Percentiles rank a stretch among this genome's conserved stretches.
Conservation (phyloP, 2,888 invertebrate genomes). For the Pycnomerus fuliginosus region DNA sequence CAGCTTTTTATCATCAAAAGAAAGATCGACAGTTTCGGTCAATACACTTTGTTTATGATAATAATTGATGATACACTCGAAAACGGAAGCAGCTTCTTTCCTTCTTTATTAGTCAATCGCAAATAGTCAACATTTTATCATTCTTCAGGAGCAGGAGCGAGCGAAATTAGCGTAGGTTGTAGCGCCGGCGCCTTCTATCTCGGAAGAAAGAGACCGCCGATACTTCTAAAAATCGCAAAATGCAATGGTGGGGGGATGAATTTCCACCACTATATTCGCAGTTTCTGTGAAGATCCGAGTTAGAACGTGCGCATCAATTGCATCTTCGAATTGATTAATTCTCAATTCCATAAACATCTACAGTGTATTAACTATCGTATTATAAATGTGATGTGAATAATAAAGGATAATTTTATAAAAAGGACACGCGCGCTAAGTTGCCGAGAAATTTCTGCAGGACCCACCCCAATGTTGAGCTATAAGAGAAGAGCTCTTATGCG, state of each 20-base stretch:
- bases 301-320: slow-evolving; percentile 29
- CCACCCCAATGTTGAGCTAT: slow-evolving; percentile 44
- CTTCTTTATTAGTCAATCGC: background rate
- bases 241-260: slow-evolving; percentile 28
- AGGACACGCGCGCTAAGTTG: no score
- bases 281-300: slow-evolving; percentile 30
- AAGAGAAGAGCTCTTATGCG: slow-evolving; percentile 46
- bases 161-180: slow-evolving; percentile 30
- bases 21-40: background rate
- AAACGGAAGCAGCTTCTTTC: no score
- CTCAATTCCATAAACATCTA: no score
- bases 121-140: slow-evolving; percentile 1
- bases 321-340: slow-evolving; percentile 26
- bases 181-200: slow-evolving; percentile 34
- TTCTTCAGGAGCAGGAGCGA: background rate
- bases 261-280: slow-evolving; percentile 33
- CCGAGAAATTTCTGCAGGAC: slow-evolving; percentile 15
- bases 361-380: no score
- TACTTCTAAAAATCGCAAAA: slow-evolving; percentile 22
- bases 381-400: no score
- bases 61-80: no score
- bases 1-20: no score
- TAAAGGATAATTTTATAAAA: no score
- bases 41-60: no score
- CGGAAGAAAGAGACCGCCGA: slow-evolving; percentile 28